Percentiles rank a stretch among this genome's conserved stretches.
Conservation (phyloP, 2,888 invertebrate genomes). For the Chrysolina americana region DNA sequence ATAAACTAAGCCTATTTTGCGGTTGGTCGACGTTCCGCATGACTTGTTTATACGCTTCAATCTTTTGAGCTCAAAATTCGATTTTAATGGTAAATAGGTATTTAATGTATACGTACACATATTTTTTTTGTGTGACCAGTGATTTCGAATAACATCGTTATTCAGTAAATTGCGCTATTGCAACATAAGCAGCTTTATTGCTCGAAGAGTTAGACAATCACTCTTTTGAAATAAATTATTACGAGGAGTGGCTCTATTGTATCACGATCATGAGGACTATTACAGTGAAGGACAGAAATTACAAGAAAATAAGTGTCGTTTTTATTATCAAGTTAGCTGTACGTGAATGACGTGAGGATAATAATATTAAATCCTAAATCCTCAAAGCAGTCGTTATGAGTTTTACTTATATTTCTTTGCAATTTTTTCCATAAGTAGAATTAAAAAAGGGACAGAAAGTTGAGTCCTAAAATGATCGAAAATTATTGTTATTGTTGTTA, state of each 20-base stretch:
- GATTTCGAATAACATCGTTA: neutral
- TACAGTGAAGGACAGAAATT: neutral
- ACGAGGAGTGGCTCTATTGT: neutral
- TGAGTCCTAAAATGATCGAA: too few relatives aligned
- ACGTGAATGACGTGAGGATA: too few relatives aligned
- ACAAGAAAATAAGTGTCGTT: neutral
- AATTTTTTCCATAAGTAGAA: too few relatives aligned
- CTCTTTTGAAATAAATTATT: conserved; percentile 1
- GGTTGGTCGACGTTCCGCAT: conserved; percentile 6
- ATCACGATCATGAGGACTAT: neutral
- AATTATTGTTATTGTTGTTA: too few relatives aligned
- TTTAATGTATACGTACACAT: conserved; percentile 2
- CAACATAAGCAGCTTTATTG: conserved; percentile 3
- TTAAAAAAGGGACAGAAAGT: too few relatives aligned
- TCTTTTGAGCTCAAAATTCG: conserved; percentile 2
- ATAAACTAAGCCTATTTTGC: conserved; percentile 24
- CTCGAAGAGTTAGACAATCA: conserved; percentile 2
- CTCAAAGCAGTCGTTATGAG: too few relatives aligned
- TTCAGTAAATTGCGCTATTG: neutral
- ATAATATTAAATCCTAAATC: too few relatives aligned
- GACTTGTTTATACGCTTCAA: conserved; percentile 7
- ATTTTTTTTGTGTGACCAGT: neutral
- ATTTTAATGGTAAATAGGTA: conserved; percentile 12
- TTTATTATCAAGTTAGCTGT: too few relatives aligned
- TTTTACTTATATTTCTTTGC: too few relatives aligned